These are phyloP conservation scores for Pseudococcus jackbeardsleyi DNA, from an alignment of 2,888 invertebrate species.

Conservation along the genomic window DNA sequence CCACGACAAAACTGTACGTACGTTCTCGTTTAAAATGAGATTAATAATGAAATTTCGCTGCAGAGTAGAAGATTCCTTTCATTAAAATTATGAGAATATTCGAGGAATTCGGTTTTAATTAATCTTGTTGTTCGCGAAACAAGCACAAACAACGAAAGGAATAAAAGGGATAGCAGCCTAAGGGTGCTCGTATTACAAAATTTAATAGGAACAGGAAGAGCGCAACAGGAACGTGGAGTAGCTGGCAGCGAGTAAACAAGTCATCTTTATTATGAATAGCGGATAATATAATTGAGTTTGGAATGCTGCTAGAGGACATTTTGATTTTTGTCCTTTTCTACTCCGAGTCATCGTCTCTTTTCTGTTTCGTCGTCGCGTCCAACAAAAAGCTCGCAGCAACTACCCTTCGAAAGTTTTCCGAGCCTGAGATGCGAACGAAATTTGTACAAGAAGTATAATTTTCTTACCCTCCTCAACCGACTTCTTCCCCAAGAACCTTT, in stretches of 20 bases:
- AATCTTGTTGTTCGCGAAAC: constrained; percentile 63
- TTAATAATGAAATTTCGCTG: constrained; percentile 64
- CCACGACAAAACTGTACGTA: constrained; percentile 57
- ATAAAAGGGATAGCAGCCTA: constrained; percentile 61
- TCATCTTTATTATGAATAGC: constrained; percentile 64
- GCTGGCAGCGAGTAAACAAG: constrained; percentile 64
- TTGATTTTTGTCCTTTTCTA: constrained; percentile 49
- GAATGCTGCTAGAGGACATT: constrained; percentile 64
- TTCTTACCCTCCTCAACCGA: too few relatives aligned
- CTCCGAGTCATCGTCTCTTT: neutral
- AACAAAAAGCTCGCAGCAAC: neutral
- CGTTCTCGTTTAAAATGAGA: constrained; percentile 63
- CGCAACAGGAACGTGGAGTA: constrained; percentile 58
- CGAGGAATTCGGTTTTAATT: constrained; percentile 64
- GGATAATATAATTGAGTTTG: constrained; percentile 64
- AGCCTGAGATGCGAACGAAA: neutral
- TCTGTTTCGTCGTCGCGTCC: neutral
- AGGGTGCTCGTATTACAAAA: constrained; percentile 61
- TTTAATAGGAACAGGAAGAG: constrained; percentile 61
- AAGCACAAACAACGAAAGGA: constrained; percentile 59
- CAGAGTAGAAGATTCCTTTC: constrained; percentile 63
- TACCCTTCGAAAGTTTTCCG: neutral
- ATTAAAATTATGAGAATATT: constrained; percentile 65
- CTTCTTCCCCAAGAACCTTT: too few relatives aligned
- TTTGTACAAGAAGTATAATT: too few relatives aligned